These are phyloP conservation scores for Fragum fragum DNA, from an alignment of 2,888 invertebrate species.

Conservation along the genomic window DNA sequence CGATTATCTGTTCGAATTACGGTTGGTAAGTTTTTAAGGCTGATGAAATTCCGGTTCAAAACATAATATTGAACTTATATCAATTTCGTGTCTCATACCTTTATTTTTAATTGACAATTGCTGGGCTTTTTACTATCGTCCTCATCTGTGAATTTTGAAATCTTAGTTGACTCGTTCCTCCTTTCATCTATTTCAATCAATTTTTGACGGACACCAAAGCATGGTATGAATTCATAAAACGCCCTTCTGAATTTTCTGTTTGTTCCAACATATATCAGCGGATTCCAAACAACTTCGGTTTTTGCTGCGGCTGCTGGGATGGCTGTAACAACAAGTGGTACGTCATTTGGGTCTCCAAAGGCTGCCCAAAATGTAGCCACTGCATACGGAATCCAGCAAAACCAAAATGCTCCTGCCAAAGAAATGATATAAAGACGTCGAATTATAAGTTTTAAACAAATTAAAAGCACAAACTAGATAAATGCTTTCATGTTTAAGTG, in stretches of 20 bases:
- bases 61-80: no score
- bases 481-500: no score
- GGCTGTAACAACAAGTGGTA: slow-evolving; percentile 67
- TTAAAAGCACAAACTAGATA: no score
- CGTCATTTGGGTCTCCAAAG: slow-evolving; percentile 65
- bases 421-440: no score
- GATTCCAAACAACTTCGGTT: slow-evolving; percentile 77
- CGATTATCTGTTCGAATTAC: no score
- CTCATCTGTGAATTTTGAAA: neutral
- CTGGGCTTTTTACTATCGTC: neutral
- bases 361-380: slow-evolving; percentile 76
- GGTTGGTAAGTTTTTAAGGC: no score
- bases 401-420: slow-evolving; percentile 72
- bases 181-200: neutral
- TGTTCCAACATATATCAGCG: slow-evolving; percentile 80
- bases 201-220: slow-evolving; percentile 14
- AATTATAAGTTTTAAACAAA: no score
- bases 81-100: neutral
- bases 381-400: slow-evolving; percentile 80
- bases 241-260: slow-evolving; percentile 77
- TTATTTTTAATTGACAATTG: neutral
- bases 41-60: no score
- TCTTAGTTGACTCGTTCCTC: neutral
- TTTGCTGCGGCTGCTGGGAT: slow-evolving; percentile 79
- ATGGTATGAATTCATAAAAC: slow-evolving; percentile 68